A percentile compares a stretch with the other conserved stretches of the same genome.
Conservation (phyloP, 2,888 invertebrate genomes). For the Stomorhina lunata region DNA sequence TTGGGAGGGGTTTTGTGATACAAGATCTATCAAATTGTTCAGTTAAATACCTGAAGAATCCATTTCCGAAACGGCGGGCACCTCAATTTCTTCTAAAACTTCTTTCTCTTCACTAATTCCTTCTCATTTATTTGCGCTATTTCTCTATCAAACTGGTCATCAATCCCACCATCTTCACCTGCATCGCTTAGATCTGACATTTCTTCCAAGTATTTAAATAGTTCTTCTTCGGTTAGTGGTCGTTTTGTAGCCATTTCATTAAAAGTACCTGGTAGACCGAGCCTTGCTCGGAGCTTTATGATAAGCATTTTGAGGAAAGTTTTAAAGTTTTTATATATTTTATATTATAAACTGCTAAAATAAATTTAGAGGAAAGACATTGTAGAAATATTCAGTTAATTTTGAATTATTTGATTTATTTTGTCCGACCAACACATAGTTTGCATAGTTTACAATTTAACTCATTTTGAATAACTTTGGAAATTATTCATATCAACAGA, state of each 20-base stretch:
- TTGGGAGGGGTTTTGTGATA: not conserved
- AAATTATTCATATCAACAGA: no score
- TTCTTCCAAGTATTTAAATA: slow-evolving; percentile 14
- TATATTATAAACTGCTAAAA: no score
- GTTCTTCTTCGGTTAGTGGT: slow-evolving; percentile 24
- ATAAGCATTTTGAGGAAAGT: no score
- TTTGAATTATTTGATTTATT: no score
- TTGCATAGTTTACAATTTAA: no score
- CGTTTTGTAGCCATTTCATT: not conserved
- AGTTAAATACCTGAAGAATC: not conserved
- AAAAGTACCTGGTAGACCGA: no score
- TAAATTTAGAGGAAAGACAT: no score
- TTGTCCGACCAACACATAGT: no score
- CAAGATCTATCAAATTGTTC: not conserved
- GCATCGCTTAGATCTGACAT: slow-evolving; percentile 8
- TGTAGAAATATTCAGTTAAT: no score
- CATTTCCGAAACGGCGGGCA: not conserved
- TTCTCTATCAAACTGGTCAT: not conserved
- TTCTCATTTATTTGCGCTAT: not conserved
- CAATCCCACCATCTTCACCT: slow-evolving; percentile 4
- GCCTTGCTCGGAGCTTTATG: no score
- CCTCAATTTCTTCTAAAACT: slow-evolving; percentile 8
- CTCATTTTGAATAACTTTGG: no score
- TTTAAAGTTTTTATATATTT: no score
- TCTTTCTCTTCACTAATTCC: slow-evolving; percentile 5